Conservation (phyloP, 2,113 vertebrate species). For the Leucopternis melanops region DNA sequence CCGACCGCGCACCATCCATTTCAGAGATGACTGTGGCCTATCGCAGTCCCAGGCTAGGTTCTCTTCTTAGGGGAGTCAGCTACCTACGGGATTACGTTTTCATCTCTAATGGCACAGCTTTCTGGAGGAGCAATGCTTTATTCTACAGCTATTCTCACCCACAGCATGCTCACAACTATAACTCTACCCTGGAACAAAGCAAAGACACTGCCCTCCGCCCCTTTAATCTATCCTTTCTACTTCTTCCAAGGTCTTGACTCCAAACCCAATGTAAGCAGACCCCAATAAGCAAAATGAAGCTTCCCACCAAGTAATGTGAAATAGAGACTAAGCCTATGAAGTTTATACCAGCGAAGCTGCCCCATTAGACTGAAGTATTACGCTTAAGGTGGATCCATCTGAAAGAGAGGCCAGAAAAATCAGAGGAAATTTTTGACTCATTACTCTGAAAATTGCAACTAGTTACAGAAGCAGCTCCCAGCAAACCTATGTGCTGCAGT, state of each 20-base stretch:
- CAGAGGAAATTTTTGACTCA: background rate
- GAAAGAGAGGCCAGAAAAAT: background rate
- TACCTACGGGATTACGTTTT: fast-evolving
- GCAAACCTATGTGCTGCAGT: background rate
- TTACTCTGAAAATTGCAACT: background rate
- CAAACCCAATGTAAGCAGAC: background rate
- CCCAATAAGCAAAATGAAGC: background rate
- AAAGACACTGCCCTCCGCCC: background rate
- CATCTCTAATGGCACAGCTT: background rate
- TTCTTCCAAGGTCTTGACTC: background rate
- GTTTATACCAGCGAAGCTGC: background rate
- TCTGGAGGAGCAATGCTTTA: background rate
- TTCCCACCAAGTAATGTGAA: background rate
- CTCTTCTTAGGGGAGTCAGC: background rate
- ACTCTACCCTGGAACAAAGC: background rate
- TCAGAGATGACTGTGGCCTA: fast-evolving
- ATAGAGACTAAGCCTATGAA: background rate
- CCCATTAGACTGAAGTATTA: background rate
- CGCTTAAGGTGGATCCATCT: background rate
- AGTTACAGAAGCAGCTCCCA: background rate
- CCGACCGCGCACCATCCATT: fast-evolving
- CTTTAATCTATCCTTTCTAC: background rate
- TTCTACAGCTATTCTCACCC: background rate
- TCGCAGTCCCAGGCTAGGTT: background rate
- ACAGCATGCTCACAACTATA: background rate